Evolutionary conservation across 2,113 vertebrate genomes (phyloP), one percentile per base, ranked within the genome.

Genomic region (Alethe castanea): DNA sequence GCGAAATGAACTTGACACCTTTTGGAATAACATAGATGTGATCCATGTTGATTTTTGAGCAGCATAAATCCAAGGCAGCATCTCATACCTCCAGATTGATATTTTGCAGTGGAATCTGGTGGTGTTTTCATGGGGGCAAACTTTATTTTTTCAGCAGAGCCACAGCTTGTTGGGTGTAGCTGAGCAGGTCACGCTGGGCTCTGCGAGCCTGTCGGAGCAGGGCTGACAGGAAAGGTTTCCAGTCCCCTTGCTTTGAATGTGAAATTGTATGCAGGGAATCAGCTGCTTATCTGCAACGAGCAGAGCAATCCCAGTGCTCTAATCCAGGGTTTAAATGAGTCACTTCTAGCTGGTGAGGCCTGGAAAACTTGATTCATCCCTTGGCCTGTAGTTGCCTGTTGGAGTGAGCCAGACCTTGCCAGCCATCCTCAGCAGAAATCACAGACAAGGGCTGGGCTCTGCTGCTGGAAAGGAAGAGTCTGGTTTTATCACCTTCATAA

Each of bases 321-420:
- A 84, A 95, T 95, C 92, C 86, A 60, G 91, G 90, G 11, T 92
- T 94, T 92, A 6, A 54, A 17, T 97, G 96, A 97, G 76, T 97
- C 96, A 96, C 94, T 95, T 64, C 86, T 73, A 62, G 85, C 92
- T 93, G 92, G 95, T 59, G 94, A 88, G 89, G 87, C 94, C 57
- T 96, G 97, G 97, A 95, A 96, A 95, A 96, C 96, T 87, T 92
- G 94, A 95, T 94, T 95, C 93, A 81, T 84, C 24, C 86, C 74
- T 71, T 26, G 12, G 91, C 86, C 74, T 94, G 90, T 81, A 57
- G 92, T 87, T 93, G 95, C 95, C 94, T 92, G 95, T 54, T 66
- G 83, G 23, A 40, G 86, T 11, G 73, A 42, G 45, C 8, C 91
- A 57, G 57, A 42, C 59, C 66, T 18, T 69, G 89, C 69, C 66